Conservation (phyloP, 2,113 vertebrate species). For the Platysternon megacephalum region DNA sequence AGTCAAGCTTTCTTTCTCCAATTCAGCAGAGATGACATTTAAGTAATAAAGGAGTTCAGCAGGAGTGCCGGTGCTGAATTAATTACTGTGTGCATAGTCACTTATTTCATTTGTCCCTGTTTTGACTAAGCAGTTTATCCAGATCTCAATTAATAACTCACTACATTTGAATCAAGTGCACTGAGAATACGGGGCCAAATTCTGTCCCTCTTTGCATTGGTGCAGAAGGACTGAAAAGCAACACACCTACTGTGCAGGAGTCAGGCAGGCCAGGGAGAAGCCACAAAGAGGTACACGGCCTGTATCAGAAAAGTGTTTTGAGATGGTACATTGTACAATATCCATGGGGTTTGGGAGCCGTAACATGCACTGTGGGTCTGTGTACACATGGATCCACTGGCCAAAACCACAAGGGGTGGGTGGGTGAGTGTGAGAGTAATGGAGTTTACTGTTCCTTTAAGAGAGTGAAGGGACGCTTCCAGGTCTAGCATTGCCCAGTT, state of each 20-base stretch:
- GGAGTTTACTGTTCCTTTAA: neutral
- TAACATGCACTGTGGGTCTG: neutral
- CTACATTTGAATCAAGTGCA: neutral
- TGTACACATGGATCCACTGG: fast-evolving
- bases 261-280: neutral
- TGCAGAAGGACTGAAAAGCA: neutral
- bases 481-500: neutral
- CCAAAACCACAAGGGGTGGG: neutral
- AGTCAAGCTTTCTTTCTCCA: neutral
- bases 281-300: no score
- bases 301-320: neutral
- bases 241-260: neutral
- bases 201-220: neutral
- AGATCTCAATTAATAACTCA: neutral
- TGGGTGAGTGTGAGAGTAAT: fast-evolving
- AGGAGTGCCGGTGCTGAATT: neutral
- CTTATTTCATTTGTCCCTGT: neutral
- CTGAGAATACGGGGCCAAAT: neutral
- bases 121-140: neutral
- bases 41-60: neutral
- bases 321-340: neutral
- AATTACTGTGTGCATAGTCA: neutral
- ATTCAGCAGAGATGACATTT: neutral
- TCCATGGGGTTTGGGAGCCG: neutral
- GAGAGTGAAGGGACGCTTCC: neutral